Evolutionary conservation across 2,888 invertebrate species (phyloP), one percentile per base, ranked within the genome.

Genomic region (Plagodis pulveraria): DNA sequence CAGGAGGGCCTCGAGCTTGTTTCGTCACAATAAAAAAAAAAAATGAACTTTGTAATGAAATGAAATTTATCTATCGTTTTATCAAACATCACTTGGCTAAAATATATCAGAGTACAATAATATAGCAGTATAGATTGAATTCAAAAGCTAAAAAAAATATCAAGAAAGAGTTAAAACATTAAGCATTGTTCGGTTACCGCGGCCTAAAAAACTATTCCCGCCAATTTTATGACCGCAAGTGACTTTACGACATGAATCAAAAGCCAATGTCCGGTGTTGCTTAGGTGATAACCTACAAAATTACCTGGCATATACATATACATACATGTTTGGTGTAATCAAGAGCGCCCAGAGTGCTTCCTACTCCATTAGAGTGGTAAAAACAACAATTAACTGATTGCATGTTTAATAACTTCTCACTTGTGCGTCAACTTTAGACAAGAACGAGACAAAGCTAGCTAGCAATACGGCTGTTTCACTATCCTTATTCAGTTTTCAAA

Each of bases 321-420:
- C 69, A 53, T 68, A 50, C 56, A 56, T 54, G 51, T 43, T 52
- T 52, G 22, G 32, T 33, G 76, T 87, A 83, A 89, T 89, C 86
- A 89, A 85, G 84, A 78, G 70, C 59, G 67, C 36, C 34, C 66
- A 65, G 81, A 86, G 85, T 84, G 84, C 73, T 47, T 55, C 74
- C 77, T 77, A 71, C 74, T 78, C 74, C 79, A 88, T 87, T 86
- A 86, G 84, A 86, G 77, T 76, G 76, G 77, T 85, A 79, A 82
- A 84, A 87, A 86, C 69, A 76, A 81, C 83, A 86, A 89, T 90
- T 87, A 88, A 87, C 84, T 89, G 89, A 91, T 90, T 91, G 88
- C 87, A 81, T 78, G 77, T 81, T 82, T 86, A 84, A 86, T 89
- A 87, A 86, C 86, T 82, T 83, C 77, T 78, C 78, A 67, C 67